Conservation (phyloP, 37 sponge, comb jelly and placozoan species). For the Trichoplax adhaerens region DNA sequence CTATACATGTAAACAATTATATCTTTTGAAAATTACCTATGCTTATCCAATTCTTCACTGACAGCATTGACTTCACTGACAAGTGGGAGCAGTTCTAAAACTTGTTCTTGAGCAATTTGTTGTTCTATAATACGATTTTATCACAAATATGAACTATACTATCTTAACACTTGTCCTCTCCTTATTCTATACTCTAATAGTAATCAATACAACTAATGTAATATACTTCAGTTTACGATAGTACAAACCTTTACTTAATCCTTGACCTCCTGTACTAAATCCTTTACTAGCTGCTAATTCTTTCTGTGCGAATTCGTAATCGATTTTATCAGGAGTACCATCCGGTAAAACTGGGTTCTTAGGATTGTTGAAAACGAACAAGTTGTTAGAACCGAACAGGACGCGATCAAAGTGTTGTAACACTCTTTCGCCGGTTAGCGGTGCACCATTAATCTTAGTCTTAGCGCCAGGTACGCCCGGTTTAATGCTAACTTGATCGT, state of each 20-base stretch:
- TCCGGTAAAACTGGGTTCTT: conserved; percentile 7
- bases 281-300: conserved; percentile 23
- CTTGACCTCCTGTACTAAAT: conserved; percentile 5
- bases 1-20: no score
- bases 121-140: conserved; percentile 7
- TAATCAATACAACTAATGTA: background rate
- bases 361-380: conserved; percentile 21
- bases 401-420: conserved; percentile 18
- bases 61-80: conserved; percentile 23
- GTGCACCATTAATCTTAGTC: conserved; percentile 18
- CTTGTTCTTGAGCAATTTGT: conserved; percentile 24
- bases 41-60: conserved; percentile 29
- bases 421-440: conserved; percentile 17
- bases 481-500: conserved; percentile 3
- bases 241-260: conserved; percentile 11
- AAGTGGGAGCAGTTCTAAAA: conserved; percentile 24
- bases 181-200: background rate
- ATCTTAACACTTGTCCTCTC: background rate
- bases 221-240: background rate
- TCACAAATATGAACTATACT: background rate
- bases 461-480: conserved; percentile 20
- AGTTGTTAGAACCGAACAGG: conserved; percentile 25
- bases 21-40: conserved; percentile 10
- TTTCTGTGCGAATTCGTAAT: conserved; percentile 32
- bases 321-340: conserved; percentile 3